A percentile compares a stretch with the other conserved stretches of the same genome.
These are phyloP conservation scores for Drosophila multiciliata DNA, from an alignment of 2,888 invertebrate species.

Conservation along the genomic window DNA sequence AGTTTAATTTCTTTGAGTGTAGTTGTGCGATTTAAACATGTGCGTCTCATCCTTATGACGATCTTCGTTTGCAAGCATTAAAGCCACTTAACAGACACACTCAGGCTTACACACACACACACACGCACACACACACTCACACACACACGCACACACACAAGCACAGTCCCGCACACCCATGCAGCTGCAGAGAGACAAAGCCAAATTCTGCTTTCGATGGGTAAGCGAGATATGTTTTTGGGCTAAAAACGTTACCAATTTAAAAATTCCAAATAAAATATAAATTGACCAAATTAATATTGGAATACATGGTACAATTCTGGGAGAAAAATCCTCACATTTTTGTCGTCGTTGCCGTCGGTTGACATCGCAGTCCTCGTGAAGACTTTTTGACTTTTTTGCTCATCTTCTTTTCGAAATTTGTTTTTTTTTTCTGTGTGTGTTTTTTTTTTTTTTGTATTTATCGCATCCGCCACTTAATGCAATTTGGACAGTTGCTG, in stretches of 20 bases:
- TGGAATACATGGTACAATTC: slow-evolving; percentile 84
- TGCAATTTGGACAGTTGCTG: slow-evolving; percentile 36
- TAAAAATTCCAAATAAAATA: slow-evolving; percentile 85
- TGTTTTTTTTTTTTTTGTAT: slow-evolving; percentile 5
- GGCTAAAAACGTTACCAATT: slow-evolving; percentile 82
- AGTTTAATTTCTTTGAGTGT: slow-evolving; percentile 20
- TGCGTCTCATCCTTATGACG: slow-evolving; percentile 56
- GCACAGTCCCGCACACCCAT: neutral
- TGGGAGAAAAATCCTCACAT: slow-evolving; percentile 84
- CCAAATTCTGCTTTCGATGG: slow-evolving; percentile 58
- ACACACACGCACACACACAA: slow-evolving; percentile 7
- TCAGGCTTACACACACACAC: slow-evolving; percentile 33
- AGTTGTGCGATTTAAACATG: slow-evolving; percentile 8
- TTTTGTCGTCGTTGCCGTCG: slow-evolving; percentile 53
- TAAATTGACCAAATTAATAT: slow-evolving; percentile 85
- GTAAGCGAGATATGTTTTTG: slow-evolving; percentile 70
- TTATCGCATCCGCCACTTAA: slow-evolving; percentile 22
- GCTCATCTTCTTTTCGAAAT: slow-evolving; percentile 18
- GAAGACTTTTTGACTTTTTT: slow-evolving; percentile 18
- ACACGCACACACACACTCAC: neutral
- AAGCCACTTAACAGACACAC: slow-evolving; percentile 73
- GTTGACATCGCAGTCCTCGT: slow-evolving; percentile 23
- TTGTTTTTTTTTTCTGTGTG: slow-evolving; percentile 6
- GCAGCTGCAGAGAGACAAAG: slow-evolving; percentile 17
- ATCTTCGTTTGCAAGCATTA: slow-evolving; percentile 61